Conservation (phyloP, 2,113 vertebrate species). For the Gyps fulvus region DNA sequence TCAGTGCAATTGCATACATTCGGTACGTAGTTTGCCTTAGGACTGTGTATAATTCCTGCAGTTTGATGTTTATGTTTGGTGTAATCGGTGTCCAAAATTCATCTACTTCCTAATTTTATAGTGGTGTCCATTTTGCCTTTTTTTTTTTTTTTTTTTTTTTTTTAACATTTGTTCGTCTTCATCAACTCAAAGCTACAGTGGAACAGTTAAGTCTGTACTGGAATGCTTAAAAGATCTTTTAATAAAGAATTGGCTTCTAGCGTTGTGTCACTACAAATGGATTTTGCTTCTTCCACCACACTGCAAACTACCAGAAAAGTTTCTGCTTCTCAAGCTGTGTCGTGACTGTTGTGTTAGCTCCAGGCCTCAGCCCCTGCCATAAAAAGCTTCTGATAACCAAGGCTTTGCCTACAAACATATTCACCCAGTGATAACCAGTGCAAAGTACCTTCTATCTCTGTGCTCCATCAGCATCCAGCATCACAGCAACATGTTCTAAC, state of each 20-base stretch:
- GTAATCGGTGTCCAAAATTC: neutral
- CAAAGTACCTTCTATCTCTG: neutral
- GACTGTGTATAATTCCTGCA: neutral
- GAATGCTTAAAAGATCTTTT: slow-evolving; percentile 3
- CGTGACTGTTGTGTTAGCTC: rapidly evolving
- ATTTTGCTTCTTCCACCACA: neutral
- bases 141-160: neutral
- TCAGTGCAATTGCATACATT: slow-evolving; percentile 19
- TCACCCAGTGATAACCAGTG: neutral
- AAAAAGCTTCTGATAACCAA: neutral
- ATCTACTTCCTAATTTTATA: neutral
- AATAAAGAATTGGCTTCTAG: slow-evolving; percentile 64
- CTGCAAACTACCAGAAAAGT: neutral
- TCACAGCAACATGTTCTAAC: neutral
- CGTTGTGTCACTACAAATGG: neutral
- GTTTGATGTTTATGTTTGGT: neutral
- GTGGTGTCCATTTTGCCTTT: neutral
- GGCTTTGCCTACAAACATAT: neutral
- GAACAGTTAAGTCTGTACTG: slow-evolving; percentile 1
- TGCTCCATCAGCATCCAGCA: neutral
- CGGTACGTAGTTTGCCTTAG: slow-evolving; percentile 21
- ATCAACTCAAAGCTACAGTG: neutral
- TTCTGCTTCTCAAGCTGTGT: neutral
- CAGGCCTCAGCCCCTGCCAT: neutral
- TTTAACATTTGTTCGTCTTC: neutral